These are phyloP conservation scores for Trisateles emortualis DNA, from an alignment of 2,888 invertebrate species.

Conservation along the genomic window DNA sequence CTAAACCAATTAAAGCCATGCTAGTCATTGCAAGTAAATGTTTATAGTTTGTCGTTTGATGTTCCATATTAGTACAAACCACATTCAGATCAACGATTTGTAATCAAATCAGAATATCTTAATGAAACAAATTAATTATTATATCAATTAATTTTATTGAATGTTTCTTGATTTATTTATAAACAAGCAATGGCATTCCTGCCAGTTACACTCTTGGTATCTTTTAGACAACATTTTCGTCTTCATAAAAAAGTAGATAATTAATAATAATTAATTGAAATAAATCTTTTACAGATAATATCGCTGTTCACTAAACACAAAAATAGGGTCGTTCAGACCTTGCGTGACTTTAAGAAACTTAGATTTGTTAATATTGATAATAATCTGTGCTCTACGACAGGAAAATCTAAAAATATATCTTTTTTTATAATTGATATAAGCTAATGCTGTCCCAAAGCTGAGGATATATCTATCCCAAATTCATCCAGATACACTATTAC, in stretches of 20 bases:
- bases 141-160: conserved; percentile 27
- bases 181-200: no score
- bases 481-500: no score
- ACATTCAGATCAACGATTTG: conserved; percentile 26
- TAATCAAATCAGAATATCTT: conserved; percentile 32
- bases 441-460: no score
- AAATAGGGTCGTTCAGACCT: background rate
- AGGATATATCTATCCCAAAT: no score
- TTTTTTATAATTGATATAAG: no score
- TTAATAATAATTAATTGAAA: background rate
- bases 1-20: background rate
- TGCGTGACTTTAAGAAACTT: no score
- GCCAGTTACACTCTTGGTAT: conserved; percentile 1
- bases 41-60: conserved; percentile 17
- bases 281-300: background rate
- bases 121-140: conserved; percentile 31
- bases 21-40: conserved; percentile 1
- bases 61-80: conserved; percentile 27
- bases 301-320: background rate
- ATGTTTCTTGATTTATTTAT: conserved; percentile 23
- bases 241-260: no score
- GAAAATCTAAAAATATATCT: no score
- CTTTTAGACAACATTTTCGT: background rate
- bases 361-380: no score
- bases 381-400: no score